Conservation (phyloP, 1,140 invertebrate species). For the Mamestra configurata region DNA sequence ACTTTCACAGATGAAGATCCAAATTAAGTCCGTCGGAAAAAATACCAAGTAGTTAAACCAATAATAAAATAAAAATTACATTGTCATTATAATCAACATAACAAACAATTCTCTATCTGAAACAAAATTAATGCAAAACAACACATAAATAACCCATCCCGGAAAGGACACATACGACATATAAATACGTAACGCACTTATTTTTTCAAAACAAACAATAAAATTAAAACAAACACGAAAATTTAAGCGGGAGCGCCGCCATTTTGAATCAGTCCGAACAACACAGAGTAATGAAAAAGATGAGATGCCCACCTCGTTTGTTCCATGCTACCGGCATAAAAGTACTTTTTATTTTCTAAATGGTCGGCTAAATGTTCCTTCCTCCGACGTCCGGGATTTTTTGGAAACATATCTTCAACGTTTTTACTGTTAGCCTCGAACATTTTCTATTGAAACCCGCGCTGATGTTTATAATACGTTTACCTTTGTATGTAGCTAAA, state of each 20-base stretch:
- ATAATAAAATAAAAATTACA: no score
- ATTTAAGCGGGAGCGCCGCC: constrained; percentile 26
- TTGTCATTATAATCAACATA: no score
- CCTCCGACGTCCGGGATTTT: constrained; percentile 45
- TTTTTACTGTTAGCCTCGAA: constrained; percentile 25
- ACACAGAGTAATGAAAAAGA: constrained; percentile 58
- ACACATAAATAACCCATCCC: neutral
- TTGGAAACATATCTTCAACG: constrained; percentile 22
- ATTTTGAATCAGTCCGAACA: constrained; percentile 46
- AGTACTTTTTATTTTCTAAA: constrained; percentile 63
- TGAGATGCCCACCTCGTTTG: constrained; percentile 53
- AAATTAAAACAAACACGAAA: constrained; percentile 37
- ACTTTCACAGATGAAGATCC: no score
- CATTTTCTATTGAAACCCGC: constrained; percentile 34
- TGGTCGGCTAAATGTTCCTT: constrained; percentile 61
- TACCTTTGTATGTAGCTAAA: constrained; percentile 23
- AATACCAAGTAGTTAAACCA: no score
- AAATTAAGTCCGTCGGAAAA: no score
- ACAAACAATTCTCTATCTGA: neutral
- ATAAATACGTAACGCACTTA: constrained; percentile 9
- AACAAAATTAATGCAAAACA: neutral
- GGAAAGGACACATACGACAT: neutral
- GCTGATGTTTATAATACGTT: constrained; percentile 32
- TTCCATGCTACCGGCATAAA: constrained; percentile 54
- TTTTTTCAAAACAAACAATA: constrained; percentile 36